Conservation (phyloP, 2,113 vertebrate genomes). For the Onychostruthus taczanowskii region DNA sequence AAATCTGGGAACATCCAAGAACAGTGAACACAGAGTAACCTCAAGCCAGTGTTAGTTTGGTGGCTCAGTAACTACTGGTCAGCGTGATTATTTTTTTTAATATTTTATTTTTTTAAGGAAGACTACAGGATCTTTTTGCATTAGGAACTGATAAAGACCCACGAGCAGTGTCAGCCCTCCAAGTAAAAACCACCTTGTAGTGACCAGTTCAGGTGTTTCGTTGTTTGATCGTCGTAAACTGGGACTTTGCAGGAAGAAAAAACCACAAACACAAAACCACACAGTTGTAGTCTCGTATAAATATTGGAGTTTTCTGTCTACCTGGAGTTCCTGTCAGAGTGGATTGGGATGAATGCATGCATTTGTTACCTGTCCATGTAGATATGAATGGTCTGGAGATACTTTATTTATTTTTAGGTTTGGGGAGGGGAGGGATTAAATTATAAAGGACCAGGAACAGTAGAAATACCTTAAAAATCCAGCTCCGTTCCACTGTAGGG, state of each 20-base stretch:
- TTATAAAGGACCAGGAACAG: conserved; percentile 77
- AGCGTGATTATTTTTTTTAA: conserved; percentile 37
- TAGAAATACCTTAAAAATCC: conserved; percentile 61
- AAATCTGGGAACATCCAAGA: conserved; percentile 58
- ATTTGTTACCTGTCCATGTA: conserved; percentile 70
- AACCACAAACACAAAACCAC: not conserved
- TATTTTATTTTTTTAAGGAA: conserved; percentile 62
- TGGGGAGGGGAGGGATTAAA: conserved; percentile 70
- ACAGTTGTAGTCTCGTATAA: conserved; percentile 34
- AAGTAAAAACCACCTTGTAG: conserved; percentile 38
- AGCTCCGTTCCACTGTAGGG: conserved; percentile 62
- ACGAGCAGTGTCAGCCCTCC: conserved; percentile 20
- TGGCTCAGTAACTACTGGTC: conserved; percentile 56
- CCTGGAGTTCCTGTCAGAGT: conserved; percentile 56
- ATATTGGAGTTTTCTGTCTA: conserved; percentile 51
- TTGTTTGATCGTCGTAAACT: not conserved
- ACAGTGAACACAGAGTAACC: conserved; percentile 56
- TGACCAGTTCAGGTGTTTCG: not conserved
- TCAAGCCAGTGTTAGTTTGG: conserved; percentile 54
- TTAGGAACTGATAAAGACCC: conserved; percentile 56
- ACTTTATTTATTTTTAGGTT: conserved; percentile 76
- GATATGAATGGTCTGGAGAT: conserved; percentile 73
- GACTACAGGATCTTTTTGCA: conserved; percentile 64
- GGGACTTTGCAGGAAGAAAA: conserved; percentile 51
- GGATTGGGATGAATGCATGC: conserved; percentile 67